Percentiles rank a stretch among this genome's conserved stretches.
These are phyloP conservation scores for Onychomys leucogaster DNA, from an alignment of 2,797 vertebrate genomes.

Conservation along the genomic window DNA sequence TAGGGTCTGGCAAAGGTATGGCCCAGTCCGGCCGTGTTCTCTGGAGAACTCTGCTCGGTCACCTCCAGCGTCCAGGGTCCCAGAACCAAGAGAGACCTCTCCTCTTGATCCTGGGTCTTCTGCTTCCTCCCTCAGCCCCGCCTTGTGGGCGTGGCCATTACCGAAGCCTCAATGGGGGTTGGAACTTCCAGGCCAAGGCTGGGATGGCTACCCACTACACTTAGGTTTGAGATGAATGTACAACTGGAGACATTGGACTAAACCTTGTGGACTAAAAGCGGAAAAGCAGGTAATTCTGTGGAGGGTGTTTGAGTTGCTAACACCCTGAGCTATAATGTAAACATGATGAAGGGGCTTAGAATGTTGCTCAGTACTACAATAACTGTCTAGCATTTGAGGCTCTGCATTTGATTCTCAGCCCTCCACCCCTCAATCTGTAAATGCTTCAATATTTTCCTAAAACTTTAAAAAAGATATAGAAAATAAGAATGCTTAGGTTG, in stretches of 20 bases:
- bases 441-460: not conserved
- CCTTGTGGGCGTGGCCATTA: too few relatives aligned
- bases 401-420: not conserved
- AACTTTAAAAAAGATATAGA: constrained; percentile 37
- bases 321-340: not conserved
- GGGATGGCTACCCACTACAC: too few relatives aligned
- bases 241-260: not conserved
- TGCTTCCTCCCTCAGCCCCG: too few relatives aligned
- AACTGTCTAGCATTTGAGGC: too few relatives aligned
- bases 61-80: too few relatives aligned
- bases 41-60: too few relatives aligned
- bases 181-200: too few relatives aligned
- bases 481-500: constrained; percentile 32
- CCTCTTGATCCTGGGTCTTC: too few relatives aligned
- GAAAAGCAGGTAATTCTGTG: not conserved
- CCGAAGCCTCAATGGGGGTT: too few relatives aligned
- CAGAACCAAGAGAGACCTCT: too few relatives aligned
- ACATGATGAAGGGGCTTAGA: not conserved
- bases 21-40: too few relatives aligned
- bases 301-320: constrained; percentile 29
- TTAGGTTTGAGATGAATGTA: constrained; percentile 34
- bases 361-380: not conserved
- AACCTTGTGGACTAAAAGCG: not conserved
- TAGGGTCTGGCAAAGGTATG: too few relatives aligned
- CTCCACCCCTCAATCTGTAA: not conserved